Base-by-base conservation (phyloP, 2,888 invertebrate genomes). In the Craniophora ligustri region DNA sequence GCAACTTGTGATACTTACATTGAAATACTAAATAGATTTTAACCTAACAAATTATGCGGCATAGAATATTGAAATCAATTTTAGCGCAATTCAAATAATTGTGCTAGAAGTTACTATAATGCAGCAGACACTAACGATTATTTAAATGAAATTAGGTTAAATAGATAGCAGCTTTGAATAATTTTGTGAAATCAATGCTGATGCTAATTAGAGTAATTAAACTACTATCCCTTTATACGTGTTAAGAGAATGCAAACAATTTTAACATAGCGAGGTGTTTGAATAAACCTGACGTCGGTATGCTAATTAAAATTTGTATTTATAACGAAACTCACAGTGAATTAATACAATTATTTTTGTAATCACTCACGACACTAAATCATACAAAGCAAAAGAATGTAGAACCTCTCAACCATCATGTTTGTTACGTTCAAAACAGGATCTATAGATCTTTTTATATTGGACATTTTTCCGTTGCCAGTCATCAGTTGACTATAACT, bases 311-410 rank as follows among this genome's bases (percentile, higher is more conserved):
- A 70, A 68, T 46, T 49, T 49, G 61, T 63, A 67, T 26, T 46
- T 49, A 39, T 42, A 42, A 59, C 48, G 46, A 50, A 50, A 63
- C 71, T 70, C 58, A 64, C 58, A 63, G 47, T 67, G 61, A 77
- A 79, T 77, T 75, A 77, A 67, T 53, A 68, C 68, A 66, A 76
- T 78, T 69, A 76, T 65, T 71, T 75, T 62, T 67, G 49, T 70
- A 65, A 76, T 77, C 70, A 67, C 53, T 76, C 71, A 65, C 49
- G 57, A 40, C 35, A 60, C 49, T 74, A 69, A 67, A 73, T 72
- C 62, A 70, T 61, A 67, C 38, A 42, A 31, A 59, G 30, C 74
- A 63, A 77, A 69, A 58, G 31, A 65, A 59, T 34, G n/a, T 51
- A 62, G 69, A 67, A 30, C 75, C 55, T 42, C 47, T 35, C 34